Base-by-base conservation (phyloP, 2,113 vertebrate genomes). In the Papio anubis region DNA sequence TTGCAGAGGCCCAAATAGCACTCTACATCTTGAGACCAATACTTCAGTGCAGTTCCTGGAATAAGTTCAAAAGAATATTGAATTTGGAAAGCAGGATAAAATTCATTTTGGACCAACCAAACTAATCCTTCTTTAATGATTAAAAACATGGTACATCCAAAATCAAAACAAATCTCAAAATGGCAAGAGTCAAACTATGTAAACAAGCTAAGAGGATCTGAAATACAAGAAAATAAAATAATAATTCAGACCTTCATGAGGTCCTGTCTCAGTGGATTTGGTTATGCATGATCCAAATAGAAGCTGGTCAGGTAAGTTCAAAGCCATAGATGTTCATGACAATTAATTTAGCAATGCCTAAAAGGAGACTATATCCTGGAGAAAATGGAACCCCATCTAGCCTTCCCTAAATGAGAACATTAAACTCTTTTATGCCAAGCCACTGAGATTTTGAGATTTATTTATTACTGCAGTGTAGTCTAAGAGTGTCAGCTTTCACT, bases 51-150 rank as follows among this genome's bases (percentile, higher is more conserved):
- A 93, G 50, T 52, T 72, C 87, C 79, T 96, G 93, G 78, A 78
- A 64, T 66, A 93, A 89, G 17, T 79, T 95, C 73, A 91, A 93
- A 95, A 93, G 48, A 86, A 83, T 83, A 93, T 40, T 75, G n/a
- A 82, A 95, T 91, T 82, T 97, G 73, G 64, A 82, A 90, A 96
- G 66, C 8, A 78, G 73, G 83, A 79, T 43, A 20, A 27, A 91
- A 86, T 91, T 92, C 66, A 82, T 88, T 95, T 92, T 93, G 38
- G 52, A 91, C 78, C 59, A 81, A 94, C 81, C 57, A 87, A 86
- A 91, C 72, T 90, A 92, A 93, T 81, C 59, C 66, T 88, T 87
- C 45, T 88, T 95, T 93, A 91, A 93, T 96, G 68, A 96, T 70
- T 73, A 86, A 94, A 94, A 96, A 48, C n/a, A 81, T 75, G 5